These are phyloP conservation scores for Panthera tigris DNA, from an alignment of 2,113 vertebrate genomes.

Conservation along the genomic window DNA sequence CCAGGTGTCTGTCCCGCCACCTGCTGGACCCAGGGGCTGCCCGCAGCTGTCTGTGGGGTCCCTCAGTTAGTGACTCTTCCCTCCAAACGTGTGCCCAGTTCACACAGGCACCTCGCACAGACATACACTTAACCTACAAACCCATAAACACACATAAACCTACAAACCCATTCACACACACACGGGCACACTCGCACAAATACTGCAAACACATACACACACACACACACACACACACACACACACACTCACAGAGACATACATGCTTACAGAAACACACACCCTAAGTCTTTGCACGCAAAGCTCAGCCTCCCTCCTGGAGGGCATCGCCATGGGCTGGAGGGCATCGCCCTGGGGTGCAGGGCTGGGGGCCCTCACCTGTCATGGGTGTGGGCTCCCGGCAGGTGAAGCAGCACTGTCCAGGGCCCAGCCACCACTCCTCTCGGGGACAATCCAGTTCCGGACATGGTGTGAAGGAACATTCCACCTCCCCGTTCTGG, in stretches of 20 bases:
- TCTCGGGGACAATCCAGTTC: constrained; percentile 84
- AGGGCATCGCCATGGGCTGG: background rate
- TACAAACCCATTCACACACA: background rate
- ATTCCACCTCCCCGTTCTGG: constrained; percentile 86
- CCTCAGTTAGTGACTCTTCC: background rate
- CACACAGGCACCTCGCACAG: background rate
- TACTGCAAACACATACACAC: background rate
- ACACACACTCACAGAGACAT: background rate
- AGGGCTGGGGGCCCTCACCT: constrained; percentile 72
- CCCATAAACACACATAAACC: background rate
- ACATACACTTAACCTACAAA: background rate
- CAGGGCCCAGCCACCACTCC: constrained; percentile 82
- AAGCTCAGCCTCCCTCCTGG: background rate
- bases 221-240: background rate
- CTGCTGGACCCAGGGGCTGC: background rate
- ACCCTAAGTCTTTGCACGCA: background rate
- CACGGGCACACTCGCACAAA: too few species aligned
- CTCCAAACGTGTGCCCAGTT: background rate
- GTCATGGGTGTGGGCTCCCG: constrained; percentile 72
- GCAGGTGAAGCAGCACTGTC: constrained; percentile 87
- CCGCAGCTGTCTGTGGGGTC: background rate
- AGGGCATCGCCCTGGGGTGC: accelerated
- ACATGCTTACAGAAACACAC: background rate
- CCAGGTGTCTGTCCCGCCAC: accelerated
- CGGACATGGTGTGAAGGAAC: constrained; percentile 86